phyloP scores from a whole-genome alignment of 2,888 invertebrate genomes.

The Timema cristinae region DNA sequence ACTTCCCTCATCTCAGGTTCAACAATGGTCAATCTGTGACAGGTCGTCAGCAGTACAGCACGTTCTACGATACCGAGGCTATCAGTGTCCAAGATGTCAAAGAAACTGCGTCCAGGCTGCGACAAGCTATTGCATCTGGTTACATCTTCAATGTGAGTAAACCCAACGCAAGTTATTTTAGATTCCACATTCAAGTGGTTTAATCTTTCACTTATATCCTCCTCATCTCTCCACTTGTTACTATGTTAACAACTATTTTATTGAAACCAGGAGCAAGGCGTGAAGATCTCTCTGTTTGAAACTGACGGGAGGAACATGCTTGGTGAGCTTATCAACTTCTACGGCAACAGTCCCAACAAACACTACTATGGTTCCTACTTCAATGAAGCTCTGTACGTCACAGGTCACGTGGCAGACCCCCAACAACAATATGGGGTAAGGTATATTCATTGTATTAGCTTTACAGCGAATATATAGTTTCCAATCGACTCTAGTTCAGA shows the following conservation, averaged over 20 bases:
- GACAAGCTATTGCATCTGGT: conserved; percentile 56
- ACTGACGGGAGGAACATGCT: conserved; percentile 31
- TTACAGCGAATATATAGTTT: too few species aligned
- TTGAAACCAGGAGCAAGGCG: conserved; percentile 20
- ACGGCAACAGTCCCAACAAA: conserved; percentile 31
- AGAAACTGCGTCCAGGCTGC: conserved; percentile 53
- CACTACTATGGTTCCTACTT: conserved; percentile 37
- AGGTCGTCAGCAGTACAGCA: conserved; percentile 38
- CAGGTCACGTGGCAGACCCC: conserved; percentile 37
- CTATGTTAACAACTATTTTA: too few species aligned
- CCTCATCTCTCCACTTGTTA: too few species aligned
- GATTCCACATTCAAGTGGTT: too few species aligned
- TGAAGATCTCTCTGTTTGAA: conserved; percentile 28
- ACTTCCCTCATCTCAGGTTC: conserved; percentile 45
- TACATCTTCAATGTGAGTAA: conserved; percentile 39
- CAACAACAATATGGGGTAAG: conserved; percentile 36
- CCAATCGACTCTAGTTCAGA: too few species aligned
- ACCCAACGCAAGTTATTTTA: too few species aligned
- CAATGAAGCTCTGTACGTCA: conserved; percentile 35
- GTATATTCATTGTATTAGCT: too few species aligned
- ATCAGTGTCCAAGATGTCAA: conserved; percentile 41
- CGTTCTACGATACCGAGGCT: conserved; percentile 25
- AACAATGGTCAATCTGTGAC: conserved; percentile 57
- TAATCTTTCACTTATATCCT: too few species aligned
- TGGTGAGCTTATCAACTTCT: conserved; percentile 29